A percentile compares a stretch with the other conserved stretches of the same genome.
Conservation (phyloP, 2,797 vertebrate genomes). For the Oreonectes daqikongensis region DNA sequence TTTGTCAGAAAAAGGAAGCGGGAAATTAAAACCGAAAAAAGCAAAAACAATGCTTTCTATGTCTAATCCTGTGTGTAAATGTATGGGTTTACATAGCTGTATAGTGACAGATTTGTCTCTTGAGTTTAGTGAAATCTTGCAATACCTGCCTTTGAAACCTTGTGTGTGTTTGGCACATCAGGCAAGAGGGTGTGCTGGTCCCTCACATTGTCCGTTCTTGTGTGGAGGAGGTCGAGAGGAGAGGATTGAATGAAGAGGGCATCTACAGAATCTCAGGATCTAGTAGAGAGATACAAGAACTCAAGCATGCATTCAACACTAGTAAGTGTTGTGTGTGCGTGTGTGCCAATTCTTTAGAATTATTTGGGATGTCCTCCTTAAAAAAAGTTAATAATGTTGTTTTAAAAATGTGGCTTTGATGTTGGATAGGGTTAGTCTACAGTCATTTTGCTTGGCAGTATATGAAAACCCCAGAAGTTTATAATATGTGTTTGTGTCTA, state of each 20-base stretch:
- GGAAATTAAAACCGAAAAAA: conserved; percentile 26
- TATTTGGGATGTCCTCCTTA: neutral
- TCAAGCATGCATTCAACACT: conserved; percentile 73
- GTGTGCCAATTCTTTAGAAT: neutral
- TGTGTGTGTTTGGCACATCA: conserved; percentile 50
- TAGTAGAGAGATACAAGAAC: conserved; percentile 65
- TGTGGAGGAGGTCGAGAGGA: conserved; percentile 75
- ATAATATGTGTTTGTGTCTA: neutral
- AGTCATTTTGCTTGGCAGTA: neutral
- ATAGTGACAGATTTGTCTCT: neutral
- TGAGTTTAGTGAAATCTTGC: too few relatives aligned
- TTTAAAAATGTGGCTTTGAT: too few relatives aligned
- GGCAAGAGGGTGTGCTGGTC: conserved; percentile 75
- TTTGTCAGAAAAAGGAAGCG: conserved; percentile 25
- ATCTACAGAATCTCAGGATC: conserved; percentile 78
- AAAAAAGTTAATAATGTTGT: neutral
- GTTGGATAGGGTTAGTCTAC: neutral
- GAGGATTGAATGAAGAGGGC: conserved; percentile 76
- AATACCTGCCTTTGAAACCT: neutral
- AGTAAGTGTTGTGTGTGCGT: conserved; percentile 66
- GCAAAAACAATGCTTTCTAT: neutral
- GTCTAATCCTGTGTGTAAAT: neutral
- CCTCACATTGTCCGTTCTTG: conserved; percentile 78
- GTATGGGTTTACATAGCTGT: neutral
- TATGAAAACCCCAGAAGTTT: neutral